A percentile compares a stretch with the other conserved stretches of the same genome.
phyloP scores from a whole-genome alignment of 2,888 invertebrate species.

The Eupithecia centaureata region DNA sequence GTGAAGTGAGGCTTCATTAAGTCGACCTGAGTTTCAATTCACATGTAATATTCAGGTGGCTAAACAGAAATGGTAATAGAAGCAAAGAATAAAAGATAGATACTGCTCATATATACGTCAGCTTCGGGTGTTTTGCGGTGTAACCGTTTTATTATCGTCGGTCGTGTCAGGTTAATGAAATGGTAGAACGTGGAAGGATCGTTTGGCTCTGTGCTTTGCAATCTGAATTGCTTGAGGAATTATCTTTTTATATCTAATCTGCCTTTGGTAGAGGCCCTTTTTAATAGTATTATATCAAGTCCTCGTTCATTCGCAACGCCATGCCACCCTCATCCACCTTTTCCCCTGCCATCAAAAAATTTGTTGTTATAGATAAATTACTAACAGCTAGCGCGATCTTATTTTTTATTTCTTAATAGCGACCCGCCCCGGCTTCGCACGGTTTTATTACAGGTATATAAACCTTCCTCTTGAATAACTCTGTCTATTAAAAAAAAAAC shows the following conservation, averaged over 20 bases:
- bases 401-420: no score
- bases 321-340: no score
- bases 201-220: not conserved
- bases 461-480: no score
- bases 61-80: slow-evolving; percentile 28
- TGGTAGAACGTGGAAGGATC: not conserved
- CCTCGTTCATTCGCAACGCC: no score
- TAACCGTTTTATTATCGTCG: slow-evolving; percentile 20
- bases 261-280: no score
- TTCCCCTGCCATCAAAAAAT: no score
- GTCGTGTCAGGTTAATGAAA: slow-evolving; percentile 16
- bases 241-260: not conserved
- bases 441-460: no score
- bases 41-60: slow-evolving; percentile 35
- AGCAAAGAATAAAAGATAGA: slow-evolving; percentile 11
- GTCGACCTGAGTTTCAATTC: slow-evolving; percentile 38
- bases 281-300: no score
- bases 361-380: no score
- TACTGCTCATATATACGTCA: slow-evolving; percentile 6
- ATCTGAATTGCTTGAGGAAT: not conserved
- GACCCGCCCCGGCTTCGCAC: no score
- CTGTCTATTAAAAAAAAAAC: no score
- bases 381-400: no score
- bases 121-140: slow-evolving; percentile 16
- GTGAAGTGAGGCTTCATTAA: slow-evolving; percentile 36